A percentile compares a stretch with the other conserved stretches of the same genome.
Conservation (phyloP, 2,797 vertebrate species). For the Bovichtus variegatus region DNA sequence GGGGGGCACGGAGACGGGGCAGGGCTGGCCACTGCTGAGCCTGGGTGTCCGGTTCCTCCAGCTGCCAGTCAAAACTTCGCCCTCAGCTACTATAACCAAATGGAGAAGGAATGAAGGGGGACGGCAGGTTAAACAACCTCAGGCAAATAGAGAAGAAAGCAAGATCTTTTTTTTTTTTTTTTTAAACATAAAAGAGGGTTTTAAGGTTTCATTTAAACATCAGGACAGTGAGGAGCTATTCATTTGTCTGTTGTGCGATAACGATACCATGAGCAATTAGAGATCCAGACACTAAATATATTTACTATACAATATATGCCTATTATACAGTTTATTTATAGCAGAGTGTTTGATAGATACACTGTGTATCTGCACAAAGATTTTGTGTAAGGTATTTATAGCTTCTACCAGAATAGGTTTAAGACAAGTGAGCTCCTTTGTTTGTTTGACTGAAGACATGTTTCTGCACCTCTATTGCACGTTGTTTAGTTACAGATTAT, state of each 20-base stretch:
- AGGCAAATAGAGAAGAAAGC: conserved; percentile 65
- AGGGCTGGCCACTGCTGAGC: conserved; percentile 79
- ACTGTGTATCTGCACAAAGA: conserved; percentile 48
- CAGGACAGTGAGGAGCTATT: conserved; percentile 35
- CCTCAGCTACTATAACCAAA: conserved; percentile 78
- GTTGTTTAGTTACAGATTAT: conserved; percentile 52
- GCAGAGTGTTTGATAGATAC: conserved; percentile 53
- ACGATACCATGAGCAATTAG: conserved; percentile 35
- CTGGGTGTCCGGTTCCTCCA: conserved; percentile 82
- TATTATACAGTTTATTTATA: conserved; percentile 63
- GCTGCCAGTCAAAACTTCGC: conserved; percentile 84
- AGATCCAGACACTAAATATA: conserved; percentile 42
- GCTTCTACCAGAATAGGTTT: conserved; percentile 67
- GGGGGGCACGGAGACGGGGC: conserved; percentile 78
- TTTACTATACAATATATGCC: conserved; percentile 34
- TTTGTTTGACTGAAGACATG: conserved; percentile 63
- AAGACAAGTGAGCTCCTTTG: conserved; percentile 71
- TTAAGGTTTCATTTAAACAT: conserved; percentile 57
- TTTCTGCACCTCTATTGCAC: conserved; percentile 54
- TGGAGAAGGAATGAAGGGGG: conserved; percentile 67
- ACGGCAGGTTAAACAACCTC: conserved; percentile 81
- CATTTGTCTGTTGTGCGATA: conserved; percentile 32
- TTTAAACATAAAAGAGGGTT: conserved; percentile 33
- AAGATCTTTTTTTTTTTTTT: conserved; percentile 41
- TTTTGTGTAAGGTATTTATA: conserved; percentile 77